Evolutionary conservation across 1,140 invertebrate genomes (phyloP), one percentile per base, ranked within the genome.

Genomic region (Drosophila ananassae): DNA sequence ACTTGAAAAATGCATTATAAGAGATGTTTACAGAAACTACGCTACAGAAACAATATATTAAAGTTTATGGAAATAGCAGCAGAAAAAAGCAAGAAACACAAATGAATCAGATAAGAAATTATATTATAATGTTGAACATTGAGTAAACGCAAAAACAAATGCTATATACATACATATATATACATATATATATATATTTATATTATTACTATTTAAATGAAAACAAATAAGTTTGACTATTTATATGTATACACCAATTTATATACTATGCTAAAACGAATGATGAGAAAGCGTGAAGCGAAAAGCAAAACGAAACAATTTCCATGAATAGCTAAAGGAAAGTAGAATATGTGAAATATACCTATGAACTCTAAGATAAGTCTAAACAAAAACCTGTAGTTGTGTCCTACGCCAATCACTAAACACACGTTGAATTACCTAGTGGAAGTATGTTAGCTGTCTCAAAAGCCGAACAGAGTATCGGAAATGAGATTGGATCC

Each of bases 341-440:
- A 55, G 58, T 83, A 83, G 67, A 60, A 55, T 71, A 71, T 81
- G 82, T 78, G 78, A 78, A 82, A 73, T 72, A 82, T 76, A 77
- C 61, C 54, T 87, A 84, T 47, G 47, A 77, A 85, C 71, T 79
- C 60, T 64, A 66, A 48, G 59, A 52, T 68, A 75, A 75, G 44
- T 82, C 46, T 77, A 73, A 77, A 82, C 37, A 73, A 78, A 78
- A 75, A 79, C 67, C 79, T 79, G 82, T 79, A 87, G 82, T 82
- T 87, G 83, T 79, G 82, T 89, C 83, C 75, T 62, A 78, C 66
- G 83, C 82, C 82, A 87, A 87, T 87, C 82, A 87, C 62, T 84
- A 78, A 68, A 66, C 48, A 67, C 46, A 67, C 57, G 53, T 83
- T 66, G 6, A 83, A 74, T 48, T 69, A 68, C 28, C 24, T 59